Evolutionary conservation across 2,113 vertebrate species (phyloP).

Genomic region (Grammomys dolichurus): DNA sequence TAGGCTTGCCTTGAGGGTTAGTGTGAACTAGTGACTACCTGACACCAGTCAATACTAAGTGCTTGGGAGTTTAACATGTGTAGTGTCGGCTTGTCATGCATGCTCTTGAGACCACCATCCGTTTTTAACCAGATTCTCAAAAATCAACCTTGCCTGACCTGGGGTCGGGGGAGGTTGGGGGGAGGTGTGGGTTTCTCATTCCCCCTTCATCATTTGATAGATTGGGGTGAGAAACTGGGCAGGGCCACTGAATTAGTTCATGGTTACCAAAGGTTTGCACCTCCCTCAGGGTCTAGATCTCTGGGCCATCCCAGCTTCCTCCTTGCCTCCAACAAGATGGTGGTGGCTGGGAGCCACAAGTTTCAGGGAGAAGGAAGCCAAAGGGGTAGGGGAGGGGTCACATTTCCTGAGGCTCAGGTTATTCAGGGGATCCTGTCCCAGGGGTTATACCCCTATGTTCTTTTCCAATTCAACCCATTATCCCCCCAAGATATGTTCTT

Average conservation of each 20-base stretch:
- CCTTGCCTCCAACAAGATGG: not conserved
- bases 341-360: not conserved
- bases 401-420: not conserved
- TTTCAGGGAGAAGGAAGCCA: constrained; percentile 11
- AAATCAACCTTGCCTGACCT: accelerated
- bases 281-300: not conserved
- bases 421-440: not conserved
- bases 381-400: not conserved
- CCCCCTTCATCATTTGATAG: not conserved
- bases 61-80: not conserved
- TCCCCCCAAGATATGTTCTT: not conserved
- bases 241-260: not conserved
- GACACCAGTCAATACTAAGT: not conserved
- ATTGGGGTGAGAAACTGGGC: not conserved
- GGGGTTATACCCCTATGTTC: too few relatives aligned
- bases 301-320: not conserved
- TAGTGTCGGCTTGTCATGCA: not conserved
- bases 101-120: accelerated
- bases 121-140: not conserved
- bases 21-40: not conserved
- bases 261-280: not conserved
- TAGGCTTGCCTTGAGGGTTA: too few relatives aligned
- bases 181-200: not conserved
- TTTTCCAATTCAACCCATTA: not conserved
- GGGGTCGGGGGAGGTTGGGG: not conserved